These are phyloP conservation scores for Lepidonotus clava DNA, from an alignment of 2,888 invertebrate genomes.

Conservation along the genomic window DNA sequence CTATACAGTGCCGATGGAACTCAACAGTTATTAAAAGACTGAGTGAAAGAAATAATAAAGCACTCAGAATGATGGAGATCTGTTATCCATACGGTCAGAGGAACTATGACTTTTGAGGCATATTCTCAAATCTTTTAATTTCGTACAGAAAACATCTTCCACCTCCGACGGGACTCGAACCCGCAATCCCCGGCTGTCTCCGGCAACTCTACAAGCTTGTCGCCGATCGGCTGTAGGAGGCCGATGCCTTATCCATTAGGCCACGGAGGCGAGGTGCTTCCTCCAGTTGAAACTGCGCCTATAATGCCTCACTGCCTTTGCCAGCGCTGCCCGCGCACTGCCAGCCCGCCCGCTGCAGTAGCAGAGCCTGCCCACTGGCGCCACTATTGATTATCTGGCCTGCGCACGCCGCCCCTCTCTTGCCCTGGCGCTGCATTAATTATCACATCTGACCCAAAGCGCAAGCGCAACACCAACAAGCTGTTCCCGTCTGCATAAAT, in stretches of 20 bases:
- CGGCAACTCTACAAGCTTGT: conserved; percentile 44
- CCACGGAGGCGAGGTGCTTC: conserved; percentile 71
- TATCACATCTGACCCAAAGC: not conserved
- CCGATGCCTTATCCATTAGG: conserved; percentile 78
- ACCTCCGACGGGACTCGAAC: conserved; percentile 79
- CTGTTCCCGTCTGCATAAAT: not conserved
- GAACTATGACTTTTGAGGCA: too few relatives aligned
- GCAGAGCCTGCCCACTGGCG: not conserved
- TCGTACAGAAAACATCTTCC: conserved; percentile 52
- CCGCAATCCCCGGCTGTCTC: conserved; percentile 76
- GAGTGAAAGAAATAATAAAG: too few relatives aligned
- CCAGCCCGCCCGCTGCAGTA: not conserved
- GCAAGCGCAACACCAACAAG: not conserved
- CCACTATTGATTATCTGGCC: conserved; percentile 17
- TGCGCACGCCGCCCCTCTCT: too few relatives aligned
- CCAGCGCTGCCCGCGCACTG: conserved; percentile 22
- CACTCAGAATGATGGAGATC: too few relatives aligned
- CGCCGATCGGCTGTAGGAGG: conserved; percentile 71
- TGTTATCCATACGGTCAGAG: too few relatives aligned
- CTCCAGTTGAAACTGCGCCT: conserved; percentile 15
- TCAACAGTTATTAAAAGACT: too few relatives aligned
- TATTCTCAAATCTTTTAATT: too few relatives aligned
- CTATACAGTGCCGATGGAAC: too few relatives aligned
- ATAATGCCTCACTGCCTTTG: not conserved
- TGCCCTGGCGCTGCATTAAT: not conserved